phyloP scores from a whole-genome alignment of 2,888 invertebrate species.

The Parascotia fuliginaria region DNA sequence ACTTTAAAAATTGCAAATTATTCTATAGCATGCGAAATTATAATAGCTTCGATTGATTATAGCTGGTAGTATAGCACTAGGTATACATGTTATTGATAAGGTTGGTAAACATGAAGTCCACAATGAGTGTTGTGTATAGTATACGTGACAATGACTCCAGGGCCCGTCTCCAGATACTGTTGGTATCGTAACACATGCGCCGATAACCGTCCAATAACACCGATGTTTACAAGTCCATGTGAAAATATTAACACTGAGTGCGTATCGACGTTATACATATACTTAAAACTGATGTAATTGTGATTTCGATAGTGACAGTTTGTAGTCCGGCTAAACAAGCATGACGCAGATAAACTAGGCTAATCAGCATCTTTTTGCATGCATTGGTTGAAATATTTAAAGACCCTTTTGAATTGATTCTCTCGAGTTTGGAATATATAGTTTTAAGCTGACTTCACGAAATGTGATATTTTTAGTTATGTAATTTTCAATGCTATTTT shows the following conservation, averaged over 20 bases:
- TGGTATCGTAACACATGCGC: constrained; percentile 56
- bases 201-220: constrained; percentile 68
- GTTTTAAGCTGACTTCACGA: too few species aligned
- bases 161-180: constrained; percentile 48
- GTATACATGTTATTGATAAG: constrained; percentile 76
- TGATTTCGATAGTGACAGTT: neutral
- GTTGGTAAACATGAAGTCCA: constrained; percentile 70
- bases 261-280: constrained; percentile 13
- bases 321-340: too few species aligned
- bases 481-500: too few species aligned
- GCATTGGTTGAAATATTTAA: too few species aligned
- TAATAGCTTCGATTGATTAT: constrained; percentile 21
- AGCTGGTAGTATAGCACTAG: constrained; percentile 44
- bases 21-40: neutral
- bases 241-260: constrained; percentile 36
- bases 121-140: constrained; percentile 62
- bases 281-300: constrained; percentile 5
- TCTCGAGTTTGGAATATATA: too few species aligned
- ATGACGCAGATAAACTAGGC: too few species aligned
- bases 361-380: too few species aligned
- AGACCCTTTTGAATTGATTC: too few species aligned
- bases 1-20: neutral
- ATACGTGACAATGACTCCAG: constrained; percentile 77
- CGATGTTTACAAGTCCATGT: constrained; percentile 48
- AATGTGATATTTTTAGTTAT: too few species aligned